Percentiles rank a stretch among this genome's conserved stretches.
These are phyloP conservation scores for Drosophila sulfurigaster DNA, from an alignment of 1,140 invertebrate genomes.

Conservation along the genomic window DNA sequence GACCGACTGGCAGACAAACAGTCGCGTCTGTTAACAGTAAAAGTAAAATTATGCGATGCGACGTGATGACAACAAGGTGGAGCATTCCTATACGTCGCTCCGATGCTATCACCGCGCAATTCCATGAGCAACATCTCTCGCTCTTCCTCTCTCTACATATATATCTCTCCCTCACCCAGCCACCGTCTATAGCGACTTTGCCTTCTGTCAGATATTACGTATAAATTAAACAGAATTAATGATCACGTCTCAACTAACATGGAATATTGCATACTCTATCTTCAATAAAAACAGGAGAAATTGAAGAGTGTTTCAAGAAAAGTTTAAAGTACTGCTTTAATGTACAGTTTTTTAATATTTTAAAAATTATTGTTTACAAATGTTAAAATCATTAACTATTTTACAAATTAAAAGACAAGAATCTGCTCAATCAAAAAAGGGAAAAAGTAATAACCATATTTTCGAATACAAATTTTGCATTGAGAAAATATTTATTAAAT, in stretches of 20 bases:
- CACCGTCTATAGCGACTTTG: conserved; percentile 23
- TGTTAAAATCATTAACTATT: no score
- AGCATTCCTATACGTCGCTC: conserved; percentile 74
- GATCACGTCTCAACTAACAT: neutral
- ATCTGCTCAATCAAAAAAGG: no score
- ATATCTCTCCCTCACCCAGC: neutral
- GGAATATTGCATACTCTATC: conserved; percentile 35
- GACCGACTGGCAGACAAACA: conserved; percentile 2
- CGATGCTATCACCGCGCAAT: conserved; percentile 56
- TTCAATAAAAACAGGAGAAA: conserved; percentile 7
- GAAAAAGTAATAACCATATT: no score
- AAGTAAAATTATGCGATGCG: conserved; percentile 80
- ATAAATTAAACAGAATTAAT: conserved; percentile 63
- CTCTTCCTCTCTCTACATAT: neutral
- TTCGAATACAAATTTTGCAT: no score
- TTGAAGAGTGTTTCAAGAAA: no score
- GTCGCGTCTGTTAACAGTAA: conserved; percentile 66
- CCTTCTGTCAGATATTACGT: conserved; percentile 69
- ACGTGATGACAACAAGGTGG: conserved; percentile 73
- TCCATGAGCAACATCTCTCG: conserved; percentile 9
- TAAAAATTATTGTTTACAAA: no score
- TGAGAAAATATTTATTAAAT: no score
- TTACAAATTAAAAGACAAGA: no score
- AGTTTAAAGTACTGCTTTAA: no score
- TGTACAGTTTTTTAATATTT: no score